Conservation (phyloP, 2,888 invertebrate genomes). For the Ramazzottius varieornatus region DNA sequence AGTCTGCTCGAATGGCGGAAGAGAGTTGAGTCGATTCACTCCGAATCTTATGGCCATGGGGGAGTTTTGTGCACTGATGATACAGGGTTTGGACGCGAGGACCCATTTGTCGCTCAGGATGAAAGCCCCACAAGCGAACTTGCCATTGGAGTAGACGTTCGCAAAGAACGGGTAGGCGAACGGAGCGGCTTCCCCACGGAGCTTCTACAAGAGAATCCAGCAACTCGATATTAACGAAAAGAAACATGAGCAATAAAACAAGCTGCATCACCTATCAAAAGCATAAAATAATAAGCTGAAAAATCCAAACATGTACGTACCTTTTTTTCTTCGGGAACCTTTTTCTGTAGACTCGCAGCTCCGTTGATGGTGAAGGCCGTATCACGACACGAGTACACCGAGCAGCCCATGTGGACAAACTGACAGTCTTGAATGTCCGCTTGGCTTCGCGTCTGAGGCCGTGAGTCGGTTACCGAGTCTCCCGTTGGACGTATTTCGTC, state of each 20-base stretch:
- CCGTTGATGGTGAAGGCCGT: not conserved
- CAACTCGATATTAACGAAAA: too few species aligned
- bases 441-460: not conserved
- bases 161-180: slow-evolving; percentile 1
- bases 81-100: not conserved
- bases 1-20: not conserved
- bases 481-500: not conserved
- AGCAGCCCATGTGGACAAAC: not conserved
- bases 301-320: too few species aligned
- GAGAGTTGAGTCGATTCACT: not conserved
- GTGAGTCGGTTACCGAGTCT: not conserved
- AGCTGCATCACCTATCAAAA: too few species aligned
- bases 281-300: too few species aligned
- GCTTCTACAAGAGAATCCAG: too few species aligned
- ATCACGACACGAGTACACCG: not conserved
- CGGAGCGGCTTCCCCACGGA: not conserved
- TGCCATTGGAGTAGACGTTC: not conserved
- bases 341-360: not conserved
- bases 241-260: too few species aligned
- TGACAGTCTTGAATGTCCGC: not conserved
- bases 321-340: too few species aligned
- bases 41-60: not conserved
- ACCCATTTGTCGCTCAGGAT: not conserved
- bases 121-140: not conserved
- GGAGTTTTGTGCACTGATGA: not conserved